A percentile compares a stretch with the other conserved stretches of the same genome.
phyloP scores from a whole-genome alignment of 2,888 invertebrate genomes.

The Agapetus fuscipes region DNA sequence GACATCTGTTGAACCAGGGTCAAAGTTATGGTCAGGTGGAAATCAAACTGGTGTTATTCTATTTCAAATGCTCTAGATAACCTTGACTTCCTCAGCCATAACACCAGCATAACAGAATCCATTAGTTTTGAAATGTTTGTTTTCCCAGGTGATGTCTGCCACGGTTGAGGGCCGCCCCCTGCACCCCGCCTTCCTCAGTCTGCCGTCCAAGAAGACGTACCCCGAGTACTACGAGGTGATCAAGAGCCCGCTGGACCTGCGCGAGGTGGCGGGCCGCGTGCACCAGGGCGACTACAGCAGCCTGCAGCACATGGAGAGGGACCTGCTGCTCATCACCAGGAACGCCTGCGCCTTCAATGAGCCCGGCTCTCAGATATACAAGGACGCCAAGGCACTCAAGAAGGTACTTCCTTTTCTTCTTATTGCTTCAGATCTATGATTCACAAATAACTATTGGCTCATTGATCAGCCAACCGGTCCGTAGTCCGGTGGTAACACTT shows the following conservation, averaged over 20 bases:
- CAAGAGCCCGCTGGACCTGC: constrained; percentile 88
- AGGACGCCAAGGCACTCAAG: constrained; percentile 83
- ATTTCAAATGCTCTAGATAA: too few species aligned
- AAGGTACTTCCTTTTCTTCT: constrained; percentile 56
- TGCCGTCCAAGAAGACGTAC: constrained; percentile 87
- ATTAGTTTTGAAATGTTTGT: too few species aligned
- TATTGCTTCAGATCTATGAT: too few species aligned
- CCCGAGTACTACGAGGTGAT: constrained; percentile 95
- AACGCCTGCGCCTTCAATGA: constrained; percentile 97
- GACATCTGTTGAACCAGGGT: too few species aligned
- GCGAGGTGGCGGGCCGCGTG: constrained; percentile 85
- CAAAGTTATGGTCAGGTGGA: too few species aligned
- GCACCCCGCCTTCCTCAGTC: constrained; percentile 78
- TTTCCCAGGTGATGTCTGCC: constrained; percentile 65
- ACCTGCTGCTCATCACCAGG: constrained; percentile 80
- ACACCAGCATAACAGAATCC: too few species aligned
- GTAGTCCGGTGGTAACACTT: too few species aligned
- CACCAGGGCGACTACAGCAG: constrained; percentile 72
- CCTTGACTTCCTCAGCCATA: too few species aligned
- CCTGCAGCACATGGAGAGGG: constrained; percentile 78
- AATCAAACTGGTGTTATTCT: too few species aligned
- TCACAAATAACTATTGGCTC: too few species aligned
- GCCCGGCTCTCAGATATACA: constrained; percentile 92
- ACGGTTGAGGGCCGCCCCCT: constrained; percentile 78
- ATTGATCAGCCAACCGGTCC: too few species aligned